Conservation (phyloP, 2,797 vertebrate genomes). For the Naso thynnoides region DNA sequence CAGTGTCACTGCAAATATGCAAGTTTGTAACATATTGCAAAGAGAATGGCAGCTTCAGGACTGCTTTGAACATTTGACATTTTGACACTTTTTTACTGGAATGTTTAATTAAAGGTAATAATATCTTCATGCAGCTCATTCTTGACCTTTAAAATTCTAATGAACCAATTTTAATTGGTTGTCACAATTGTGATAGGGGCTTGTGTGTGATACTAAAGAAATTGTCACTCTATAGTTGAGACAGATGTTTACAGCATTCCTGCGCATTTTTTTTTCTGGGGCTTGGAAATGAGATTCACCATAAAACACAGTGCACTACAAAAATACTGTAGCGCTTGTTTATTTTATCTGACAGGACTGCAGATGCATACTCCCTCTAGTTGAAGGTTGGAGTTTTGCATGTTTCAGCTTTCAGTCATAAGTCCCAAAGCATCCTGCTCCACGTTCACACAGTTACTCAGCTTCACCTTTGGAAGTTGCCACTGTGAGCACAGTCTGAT, state of each 20-base stretch:
- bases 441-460: neutral
- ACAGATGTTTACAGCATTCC: neutral
- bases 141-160: conserved; percentile 13
- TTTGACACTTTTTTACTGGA: conserved; percentile 11
- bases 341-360: conserved; percentile 4
- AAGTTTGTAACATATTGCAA: conserved; percentile 8
- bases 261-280: neutral
- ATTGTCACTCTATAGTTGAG: neutral
- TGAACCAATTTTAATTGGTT: neutral
- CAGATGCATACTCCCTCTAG: neutral
- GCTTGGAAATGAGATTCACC: conserved; percentile 20
- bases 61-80: conserved; percentile 6
- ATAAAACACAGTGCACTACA: conserved; percentile 9
- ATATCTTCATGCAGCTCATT: neutral
- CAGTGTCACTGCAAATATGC: conserved; percentile 9
- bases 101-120: neutral
- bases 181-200: neutral
- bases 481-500: conserved; percentile 4
- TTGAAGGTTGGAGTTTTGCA: conserved; percentile 6
- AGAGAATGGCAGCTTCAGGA: conserved; percentile 21
- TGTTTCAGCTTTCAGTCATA: neutral
- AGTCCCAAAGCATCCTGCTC: neutral
- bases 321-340: conserved; percentile 11
- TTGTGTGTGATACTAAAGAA: conserved; percentile 14
- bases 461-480: neutral